Conservation (phyloP, 2,113 vertebrate genomes). For the Thermophis baileyi region DNA sequence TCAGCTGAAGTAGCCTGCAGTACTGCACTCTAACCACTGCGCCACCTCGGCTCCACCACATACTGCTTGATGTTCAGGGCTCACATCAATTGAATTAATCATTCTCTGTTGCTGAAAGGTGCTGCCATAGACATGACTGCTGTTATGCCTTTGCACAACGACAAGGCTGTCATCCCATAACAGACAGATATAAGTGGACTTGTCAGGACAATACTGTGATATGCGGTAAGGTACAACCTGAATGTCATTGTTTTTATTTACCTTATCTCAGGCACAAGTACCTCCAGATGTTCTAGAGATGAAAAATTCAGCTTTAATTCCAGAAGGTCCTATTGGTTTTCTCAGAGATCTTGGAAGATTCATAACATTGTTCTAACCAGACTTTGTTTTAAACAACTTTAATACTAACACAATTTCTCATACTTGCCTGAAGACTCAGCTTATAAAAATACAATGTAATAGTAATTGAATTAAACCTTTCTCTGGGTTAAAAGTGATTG, state of each 20-base stretch:
- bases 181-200: slow-evolving; percentile 57
- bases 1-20: too few relatives aligned
- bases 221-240: slow-evolving; percentile 59
- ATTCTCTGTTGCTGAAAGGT: slow-evolving; percentile 55
- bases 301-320: not conserved
- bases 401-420: not conserved
- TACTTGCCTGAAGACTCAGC: not conserved
- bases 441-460: not conserved
- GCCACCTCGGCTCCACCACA: too few relatives aligned
- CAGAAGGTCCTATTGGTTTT: not conserved
- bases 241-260: accelerated
- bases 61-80: accelerated
- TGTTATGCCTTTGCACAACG: slow-evolving; percentile 60
- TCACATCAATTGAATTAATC: not conserved
- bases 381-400: not conserved
- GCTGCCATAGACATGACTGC: slow-evolving; percentile 69
- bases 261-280: not conserved
- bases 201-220: slow-evolving; percentile 41
- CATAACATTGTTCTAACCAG: too few relatives aligned
- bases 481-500: not conserved
- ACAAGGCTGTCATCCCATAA: slow-evolving; percentile 66
- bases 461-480: not conserved
- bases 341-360: not conserved
- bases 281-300: not conserved
- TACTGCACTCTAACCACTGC: too few relatives aligned